Evolutionary conservation across 2,888 invertebrate species (phyloP), one percentile per base, ranked within the genome.

Genomic region (Acronicta aceris): DNA sequence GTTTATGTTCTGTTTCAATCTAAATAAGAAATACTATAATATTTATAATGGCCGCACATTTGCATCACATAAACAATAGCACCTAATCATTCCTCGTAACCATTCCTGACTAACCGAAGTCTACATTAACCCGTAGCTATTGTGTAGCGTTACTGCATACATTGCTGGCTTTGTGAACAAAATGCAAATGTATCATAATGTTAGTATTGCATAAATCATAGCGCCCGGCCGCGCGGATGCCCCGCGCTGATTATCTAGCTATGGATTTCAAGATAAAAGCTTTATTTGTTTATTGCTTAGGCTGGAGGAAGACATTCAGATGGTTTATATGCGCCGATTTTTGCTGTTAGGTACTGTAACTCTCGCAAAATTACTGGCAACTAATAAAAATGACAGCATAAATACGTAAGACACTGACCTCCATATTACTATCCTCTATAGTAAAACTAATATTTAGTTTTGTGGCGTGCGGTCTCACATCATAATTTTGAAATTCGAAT

Each of bases 101-200:
- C 76, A 73, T 67, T 79, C 73, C 74, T 76, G 65, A 58, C 73
- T 74, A 74, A 64, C 67, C 72, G 71, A 78, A 78, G 79, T 78
- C 76, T 76, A 73, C 69, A 77, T 79, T 73, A 79, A 77, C 74
- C 73, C 73, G 65, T 66, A 68, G 73, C 78, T 77, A 73, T 79
- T 78, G 78, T 78, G 69, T 74, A 67, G 67, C 67, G 65, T 72
- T 74, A 70, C 53, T 79, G 77, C 77, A 76, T 71, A 78, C 78
- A 78, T 78, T 78, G 75, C 69, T 78, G 75, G 71, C 77, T 81
- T 84, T 85, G 85, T 84, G 85, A 84, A 86, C 84, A 79, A 87
- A 89, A 89, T 89, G 87, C 87, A 87, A 89, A 89, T 89, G 82
- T 82, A 87, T 87, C 85, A 86, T 84, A 84, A 84, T 83, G 84